phyloP scores from a whole-genome alignment of 1,140 invertebrate genomes.

The Psilanteris sp. region DNA sequence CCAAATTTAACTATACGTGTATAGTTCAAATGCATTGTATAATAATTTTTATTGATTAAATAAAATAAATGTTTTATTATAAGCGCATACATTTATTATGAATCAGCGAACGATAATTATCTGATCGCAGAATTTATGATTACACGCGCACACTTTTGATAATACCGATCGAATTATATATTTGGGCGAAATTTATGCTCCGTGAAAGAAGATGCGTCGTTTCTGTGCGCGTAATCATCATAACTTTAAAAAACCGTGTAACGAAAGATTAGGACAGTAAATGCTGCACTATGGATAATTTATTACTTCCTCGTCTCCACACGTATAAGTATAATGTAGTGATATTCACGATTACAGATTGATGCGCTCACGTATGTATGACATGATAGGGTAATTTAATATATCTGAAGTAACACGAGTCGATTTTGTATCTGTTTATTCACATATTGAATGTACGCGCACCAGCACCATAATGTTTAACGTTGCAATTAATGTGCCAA shows the following conservation, averaged over 20 bases:
- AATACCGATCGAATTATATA: too few relatives aligned
- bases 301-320: slow-evolving; percentile 27
- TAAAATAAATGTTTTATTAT: too few relatives aligned
- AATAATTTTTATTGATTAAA: too few relatives aligned
- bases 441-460: slow-evolving; percentile 60
- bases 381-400: slow-evolving; percentile 67
- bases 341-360: slow-evolving; percentile 54
- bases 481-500: slow-evolving; percentile 64
- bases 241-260: slow-evolving; percentile 7
- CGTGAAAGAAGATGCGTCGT: too few relatives aligned
- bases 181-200: too few relatives aligned
- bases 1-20: too few relatives aligned
- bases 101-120: too few relatives aligned
- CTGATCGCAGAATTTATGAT: too few relatives aligned
- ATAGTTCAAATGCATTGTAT: too few relatives aligned
- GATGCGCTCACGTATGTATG: slow-evolving; percentile 50
- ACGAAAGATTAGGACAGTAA: slow-evolving; percentile 12
- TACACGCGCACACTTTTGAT: too few relatives aligned
- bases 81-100: too few relatives aligned
- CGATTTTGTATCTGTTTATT: slow-evolving; percentile 67
- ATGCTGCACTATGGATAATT: slow-evolving; percentile 33
- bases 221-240: too few relatives aligned
- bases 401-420: slow-evolving; percentile 60
- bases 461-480: slow-evolving; percentile 58
- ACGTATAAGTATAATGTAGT: slow-evolving; percentile 32